phyloP scores from a whole-genome alignment of 2,797 vertebrate genomes.

The Loris lydekkerianus region DNA sequence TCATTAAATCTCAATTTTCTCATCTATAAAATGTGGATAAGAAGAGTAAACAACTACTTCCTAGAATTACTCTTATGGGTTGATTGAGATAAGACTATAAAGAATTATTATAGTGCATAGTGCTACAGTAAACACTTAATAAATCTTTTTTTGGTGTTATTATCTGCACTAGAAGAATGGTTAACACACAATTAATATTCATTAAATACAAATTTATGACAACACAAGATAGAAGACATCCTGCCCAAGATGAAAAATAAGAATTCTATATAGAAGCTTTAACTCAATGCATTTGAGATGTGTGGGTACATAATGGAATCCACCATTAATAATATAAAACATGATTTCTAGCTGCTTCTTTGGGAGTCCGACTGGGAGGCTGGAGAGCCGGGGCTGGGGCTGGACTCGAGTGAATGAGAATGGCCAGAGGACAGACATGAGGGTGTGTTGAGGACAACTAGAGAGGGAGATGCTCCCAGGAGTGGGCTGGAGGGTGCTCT shows the following conservation, averaged over 20 bases:
- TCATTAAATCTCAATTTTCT: slow-evolving; percentile 51
- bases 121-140: neutral
- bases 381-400: neutral
- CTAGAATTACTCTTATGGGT: slow-evolving; percentile 21
- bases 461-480: neutral
- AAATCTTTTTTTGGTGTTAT: slow-evolving; percentile 7
- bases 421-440: neutral
- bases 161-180: neutral
- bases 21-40: neutral
- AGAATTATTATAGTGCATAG: neutral
- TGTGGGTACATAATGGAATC: slow-evolving; percentile 5
- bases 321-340: neutral
- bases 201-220: slow-evolving; percentile 60
- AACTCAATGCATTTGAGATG: slow-evolving; percentile 27
- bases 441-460: neutral
- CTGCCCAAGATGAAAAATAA: neutral
- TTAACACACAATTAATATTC: slow-evolving; percentile 14
- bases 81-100: slow-evolving; percentile 16
- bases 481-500: neutral
- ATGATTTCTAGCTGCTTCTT: slow-evolving; percentile 33
- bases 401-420: neutral
- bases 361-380: neutral
- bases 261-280: neutral
- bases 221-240: slow-evolving; percentile 7
- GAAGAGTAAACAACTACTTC: neutral